Evolutionary conservation across 2,888 invertebrate species (phyloP), one percentile per base, ranked within the genome.

Genomic region (Drosophila maculinotata): DNA sequence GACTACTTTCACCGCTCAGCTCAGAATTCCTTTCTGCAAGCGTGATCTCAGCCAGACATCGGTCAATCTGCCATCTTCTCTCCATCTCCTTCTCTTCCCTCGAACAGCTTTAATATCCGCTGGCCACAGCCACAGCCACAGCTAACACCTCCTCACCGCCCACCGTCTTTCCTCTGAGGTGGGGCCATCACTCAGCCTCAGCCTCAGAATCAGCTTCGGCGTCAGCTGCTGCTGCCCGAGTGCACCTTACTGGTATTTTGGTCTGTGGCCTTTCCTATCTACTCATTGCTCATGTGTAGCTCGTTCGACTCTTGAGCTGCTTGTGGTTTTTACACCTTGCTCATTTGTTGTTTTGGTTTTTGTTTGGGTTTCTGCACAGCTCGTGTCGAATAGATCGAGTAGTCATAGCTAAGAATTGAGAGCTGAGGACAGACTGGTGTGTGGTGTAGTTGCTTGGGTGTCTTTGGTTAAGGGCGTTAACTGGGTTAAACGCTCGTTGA

Each of bases 401-500:
- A 44, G 35, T 41, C 17, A 31, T 8, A 59, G 36, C 44, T 4
- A 10, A 30, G 65, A 44, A 56, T 51, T 45, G 51, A 54, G 42
- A 60, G 33, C 51, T 44, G 39, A 49, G 10, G 44, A 31, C 15
- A 25, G 14, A 65, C 44, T 45, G 3, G 30, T n/a, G 15, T 42
- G 47, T 39, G 17, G 45, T 31, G 31, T 53, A 17, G 48, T 15
- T 15, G 53, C 20, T n/a, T n/a, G n/a, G n/a, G n/a, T 39, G 69
- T 65, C 66, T 72, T 71, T 62, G 69, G 67, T 42, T 70, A 73
- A 86, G 82, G 86, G 82, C 86, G 80, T 76, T 78, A 83, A 83
- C 86, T 86, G 81, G 82, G 82, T 86, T 83, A 82, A 86, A 79
- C 68, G 70, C 74, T 76, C 69, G 78, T 83, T 86, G 83, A 83